A percentile compares a stretch with the other conserved stretches of the same genome.
Conservation (phyloP, 2,888 invertebrate genomes). For the Eristalis tenax region DNA sequence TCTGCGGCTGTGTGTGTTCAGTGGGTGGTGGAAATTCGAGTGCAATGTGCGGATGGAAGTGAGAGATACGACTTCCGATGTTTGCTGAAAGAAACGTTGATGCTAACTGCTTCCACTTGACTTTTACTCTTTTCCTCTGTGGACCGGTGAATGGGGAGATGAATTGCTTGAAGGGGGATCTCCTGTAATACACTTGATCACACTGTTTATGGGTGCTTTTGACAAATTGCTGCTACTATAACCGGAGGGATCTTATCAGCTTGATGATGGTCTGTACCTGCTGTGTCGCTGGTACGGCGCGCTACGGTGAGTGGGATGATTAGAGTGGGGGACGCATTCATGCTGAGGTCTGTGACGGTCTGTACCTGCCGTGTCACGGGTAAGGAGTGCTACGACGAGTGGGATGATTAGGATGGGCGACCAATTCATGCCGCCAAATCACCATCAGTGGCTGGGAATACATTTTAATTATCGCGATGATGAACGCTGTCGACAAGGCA, state of each 20-base stretch:
- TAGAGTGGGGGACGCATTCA: background rate
- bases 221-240: background rate
- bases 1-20: background rate
- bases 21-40: background rate
- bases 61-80: constrained; percentile 51
- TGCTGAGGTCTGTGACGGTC: no score
- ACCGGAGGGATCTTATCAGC: background rate
- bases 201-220: background rate
- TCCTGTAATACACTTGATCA: background rate
- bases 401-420: background rate
- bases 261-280: background rate
- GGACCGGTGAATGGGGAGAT: background rate
- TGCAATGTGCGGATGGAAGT: constrained; percentile 13
- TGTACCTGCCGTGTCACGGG: no score
- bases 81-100: background rate
- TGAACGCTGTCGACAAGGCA: background rate
- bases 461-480: background rate
- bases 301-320: background rate
- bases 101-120: background rate
- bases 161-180: background rate
- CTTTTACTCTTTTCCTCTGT: background rate
- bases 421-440: background rate
- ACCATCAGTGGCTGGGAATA: background rate
- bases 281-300: no score
- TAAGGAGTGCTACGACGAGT: background rate